These are phyloP conservation scores for Cacatua alba DNA, from an alignment of 2,113 vertebrate genomes.

Conservation along the genomic window DNA sequence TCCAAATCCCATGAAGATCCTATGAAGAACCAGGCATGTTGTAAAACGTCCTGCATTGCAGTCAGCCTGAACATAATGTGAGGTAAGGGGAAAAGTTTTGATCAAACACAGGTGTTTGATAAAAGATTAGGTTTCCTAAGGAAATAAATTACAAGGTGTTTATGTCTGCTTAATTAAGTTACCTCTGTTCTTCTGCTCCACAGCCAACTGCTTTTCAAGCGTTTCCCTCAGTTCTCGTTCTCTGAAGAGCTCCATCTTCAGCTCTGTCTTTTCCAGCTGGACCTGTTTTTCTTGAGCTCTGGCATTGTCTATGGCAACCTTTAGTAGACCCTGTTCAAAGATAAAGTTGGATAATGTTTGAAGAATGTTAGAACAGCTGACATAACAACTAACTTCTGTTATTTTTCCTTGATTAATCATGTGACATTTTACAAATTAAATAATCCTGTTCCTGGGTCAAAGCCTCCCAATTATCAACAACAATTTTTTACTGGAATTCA, in stretches of 20 bases:
- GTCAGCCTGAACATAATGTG: background rate
- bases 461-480: background rate
- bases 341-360: constrained; percentile 35
- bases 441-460: background rate
- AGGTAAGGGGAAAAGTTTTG: background rate
- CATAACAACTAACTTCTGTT: background rate
- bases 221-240: constrained; percentile 97
- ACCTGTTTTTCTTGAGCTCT: constrained; percentile 99
- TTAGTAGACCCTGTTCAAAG: constrained; percentile 90
- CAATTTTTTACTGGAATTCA: background rate
- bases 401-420: background rate
- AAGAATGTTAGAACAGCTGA: background rate
- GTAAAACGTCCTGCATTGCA: background rate
- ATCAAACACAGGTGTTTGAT: background rate
- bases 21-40: background rate
- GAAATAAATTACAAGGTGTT: background rate
- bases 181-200: constrained; percentile 99
- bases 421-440: background rate
- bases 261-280: constrained; percentile 98
- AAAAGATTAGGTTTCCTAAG: background rate
- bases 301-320: constrained; percentile 98
- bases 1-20: background rate
- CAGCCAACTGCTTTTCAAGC: constrained; percentile 96
- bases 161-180: constrained; percentile 37
- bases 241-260: constrained; percentile 99